Base-by-base conservation (phyloP, 2,888 invertebrate genomes). In the Alloplasta piceator region DNA sequence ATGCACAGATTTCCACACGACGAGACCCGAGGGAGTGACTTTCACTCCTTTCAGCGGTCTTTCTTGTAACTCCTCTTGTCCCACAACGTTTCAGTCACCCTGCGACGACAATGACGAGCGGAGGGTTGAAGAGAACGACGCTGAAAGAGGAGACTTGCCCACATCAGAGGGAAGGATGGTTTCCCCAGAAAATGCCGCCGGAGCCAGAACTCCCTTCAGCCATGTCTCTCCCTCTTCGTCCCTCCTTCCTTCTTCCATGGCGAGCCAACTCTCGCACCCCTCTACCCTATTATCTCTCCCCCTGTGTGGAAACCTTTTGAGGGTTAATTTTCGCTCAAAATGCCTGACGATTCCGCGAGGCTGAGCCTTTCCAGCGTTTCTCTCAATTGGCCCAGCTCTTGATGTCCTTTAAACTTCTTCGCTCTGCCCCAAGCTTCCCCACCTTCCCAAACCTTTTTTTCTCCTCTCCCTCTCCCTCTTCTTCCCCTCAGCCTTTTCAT, bases 311-410 rank as follows among this genome's bases (percentile, higher is more conserved):
- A 38, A 70, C 64, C 74, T 82, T 78, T 78, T 6, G 78, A 78
- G 71, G 75, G 67, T 78, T 82, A 78, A 82, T 78, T 82, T 78
- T 72, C 75, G 74, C 75, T 78, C 67, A 71, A 75, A 78, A 71
- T 78, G 60, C 71, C 58, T 71, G n/a, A 55, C 70, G 67, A 78
- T 75, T 78, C 55, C 70, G 48, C 74, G 60, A 48, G 61, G 60
- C 55, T 60, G 16, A 55, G 41, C 36, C 66, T 75, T 78, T 61
- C 75, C 16, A 66, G 16, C 68, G 60, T 70, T 64, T 81, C 68
- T 58, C 48, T 66, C 58, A 58, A 58, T 74, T 74, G 48, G 58
- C 60, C 46, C 36, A n/a, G 43, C 50, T 10, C 56, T 61, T 52
- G 52, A 10, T 38, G 6, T 43, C 26, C 60, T 26, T 43, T 39